Evolutionary conservation across 2,888 invertebrate species (phyloP).

Genomic region (Galerucella calmariensis): DNA sequence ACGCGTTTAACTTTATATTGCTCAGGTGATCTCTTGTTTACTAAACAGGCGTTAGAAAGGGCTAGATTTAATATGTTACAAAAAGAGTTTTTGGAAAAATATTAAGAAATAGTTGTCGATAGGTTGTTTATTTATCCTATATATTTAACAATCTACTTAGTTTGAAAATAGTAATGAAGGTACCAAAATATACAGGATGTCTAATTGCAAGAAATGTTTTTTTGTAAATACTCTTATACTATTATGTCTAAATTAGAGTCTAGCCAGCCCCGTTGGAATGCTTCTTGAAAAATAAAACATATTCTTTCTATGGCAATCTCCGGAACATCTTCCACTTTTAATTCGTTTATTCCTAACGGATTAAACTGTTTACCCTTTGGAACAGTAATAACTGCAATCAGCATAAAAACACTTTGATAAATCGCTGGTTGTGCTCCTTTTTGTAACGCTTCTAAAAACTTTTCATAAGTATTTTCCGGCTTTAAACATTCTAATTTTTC

Average conservation of each 20-base stretch:
- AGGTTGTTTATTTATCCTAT: too few relatives aligned
- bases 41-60: too few relatives aligned
- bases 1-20: too few relatives aligned
- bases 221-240: too few relatives aligned
- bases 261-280: constrained; percentile 8
- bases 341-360: not conserved
- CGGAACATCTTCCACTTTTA: constrained; percentile 4
- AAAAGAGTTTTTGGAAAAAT: too few relatives aligned
- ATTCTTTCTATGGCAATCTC: not conserved
- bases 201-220: too few relatives aligned
- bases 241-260: not conserved
- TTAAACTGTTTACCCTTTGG: constrained; percentile 34
- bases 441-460: constrained; percentile 61
- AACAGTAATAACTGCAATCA: constrained; percentile 52
- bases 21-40: too few relatives aligned
- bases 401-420: constrained; percentile 60
- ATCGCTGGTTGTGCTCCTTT: constrained; percentile 58
- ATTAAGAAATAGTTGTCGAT: too few relatives aligned
- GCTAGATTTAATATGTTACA: too few relatives aligned
- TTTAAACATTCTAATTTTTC: constrained; percentile 6
- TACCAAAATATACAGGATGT: too few relatives aligned
- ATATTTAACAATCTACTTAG: too few relatives aligned
- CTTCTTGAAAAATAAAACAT: constrained; percentile 13
- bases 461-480: constrained; percentile 52
- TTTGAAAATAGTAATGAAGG: too few relatives aligned